phyloP scores from a whole-genome alignment of 2,113 vertebrate genomes.

The Otolemur garnettii region DNA sequence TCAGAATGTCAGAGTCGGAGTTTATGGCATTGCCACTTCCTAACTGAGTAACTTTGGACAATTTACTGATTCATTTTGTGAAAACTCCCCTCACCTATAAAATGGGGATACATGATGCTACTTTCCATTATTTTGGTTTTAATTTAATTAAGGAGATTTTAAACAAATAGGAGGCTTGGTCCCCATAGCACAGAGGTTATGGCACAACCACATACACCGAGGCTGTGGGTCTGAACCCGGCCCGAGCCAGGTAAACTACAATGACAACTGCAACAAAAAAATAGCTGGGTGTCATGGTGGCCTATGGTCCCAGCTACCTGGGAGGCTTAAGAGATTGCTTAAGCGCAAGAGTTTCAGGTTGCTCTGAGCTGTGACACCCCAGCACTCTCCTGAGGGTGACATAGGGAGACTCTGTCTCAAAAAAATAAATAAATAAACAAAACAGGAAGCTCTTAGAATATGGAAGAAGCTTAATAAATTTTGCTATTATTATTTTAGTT shows the following conservation, averaged over 20 bases:
- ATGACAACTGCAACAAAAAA: no score
- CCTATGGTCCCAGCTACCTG: no score
- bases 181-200: no score
- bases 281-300: no score
- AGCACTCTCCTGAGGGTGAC: no score
- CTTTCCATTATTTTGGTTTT: neutral
- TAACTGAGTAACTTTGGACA: neutral
- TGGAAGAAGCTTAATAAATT: neutral
- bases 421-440: neutral
- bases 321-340: no score
- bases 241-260: no score
- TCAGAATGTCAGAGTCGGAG: neutral
- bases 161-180: neutral
- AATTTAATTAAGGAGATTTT: neutral
- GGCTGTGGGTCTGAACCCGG: no score
- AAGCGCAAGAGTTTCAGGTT: no score
- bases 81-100: neutral
- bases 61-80: neutral
- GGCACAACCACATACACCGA: no score
- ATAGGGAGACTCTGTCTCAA: no score
- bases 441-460: neutral
- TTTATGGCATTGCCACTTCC: neutral
- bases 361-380: no score
- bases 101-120: neutral
- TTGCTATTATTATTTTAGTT: constrained; percentile 44